Evolutionary conservation across 2,113 vertebrate genomes (phyloP), one percentile per base, ranked within the genome.

Genomic region (Nibea albiflora): DNA sequence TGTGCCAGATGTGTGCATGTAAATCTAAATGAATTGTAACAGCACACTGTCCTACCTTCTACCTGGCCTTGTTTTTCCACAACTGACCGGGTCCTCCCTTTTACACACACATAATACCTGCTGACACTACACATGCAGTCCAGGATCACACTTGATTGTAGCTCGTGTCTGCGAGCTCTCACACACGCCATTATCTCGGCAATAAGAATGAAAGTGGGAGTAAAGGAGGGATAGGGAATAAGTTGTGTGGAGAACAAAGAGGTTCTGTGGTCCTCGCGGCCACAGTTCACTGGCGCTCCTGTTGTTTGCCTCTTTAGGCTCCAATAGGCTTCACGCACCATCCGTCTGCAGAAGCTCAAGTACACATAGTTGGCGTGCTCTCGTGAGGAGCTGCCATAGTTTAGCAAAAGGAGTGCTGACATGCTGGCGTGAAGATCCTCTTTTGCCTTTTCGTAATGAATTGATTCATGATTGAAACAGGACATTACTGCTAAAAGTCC

Each of bases 161-260:
- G 11, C 15, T 14, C 50, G 53, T 64, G 58, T 74, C 46, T 68
- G 61, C 54, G 5, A 49, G 5, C 16, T 49, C 11, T 44, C 22
- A 1, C 11, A 61, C 24, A 1, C 49, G n/a, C 31, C 1, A 0
- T n/a, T 17, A 44, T 6, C 24, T 31, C n/a, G 35, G 39, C 19
- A 19, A 22, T 50, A 64, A 42, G 46, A 62, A 61, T 73, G 26
- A 61, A 42, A 58, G 42, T 2, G 14, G 47, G 54, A 52, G 14
- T n/a, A 15, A 56, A 26, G 63, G 24, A 19, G 22, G 11, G 50
- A 26, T 16, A 58, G 5, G 56, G 22, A 49, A 14, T 31, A 17
- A 44, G 57, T 42, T 53, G 28, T 44, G n/a, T 10, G 28, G 20
- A 53, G 53, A 75, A 82, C 66, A 78, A 74, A 78, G 52, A 58